Base-by-base conservation (phyloP, 2,797 vertebrate species). In the Peromyscus eremicus region DNA sequence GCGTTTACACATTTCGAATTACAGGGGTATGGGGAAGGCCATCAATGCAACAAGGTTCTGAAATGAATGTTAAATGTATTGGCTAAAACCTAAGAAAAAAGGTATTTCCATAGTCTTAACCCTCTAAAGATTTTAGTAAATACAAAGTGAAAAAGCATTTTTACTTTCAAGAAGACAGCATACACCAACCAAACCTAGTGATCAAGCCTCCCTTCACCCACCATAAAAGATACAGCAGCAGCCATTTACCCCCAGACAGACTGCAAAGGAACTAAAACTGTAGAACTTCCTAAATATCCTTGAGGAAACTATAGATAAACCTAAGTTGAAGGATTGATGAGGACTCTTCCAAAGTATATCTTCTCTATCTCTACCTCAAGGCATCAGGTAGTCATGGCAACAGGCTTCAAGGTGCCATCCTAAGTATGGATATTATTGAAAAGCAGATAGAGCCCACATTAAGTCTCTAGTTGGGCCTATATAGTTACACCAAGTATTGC, bases 1-100 rank as follows among this genome's bases (percentile, higher is more conserved):
- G 40, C 1, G 75, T 75, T 86, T 97, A 90, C 37, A 90, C 17
- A 93, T 92, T 95, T 96, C 76, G 52, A 94, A 92, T 94, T 95
- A 77, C 8, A 57, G 52, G 13, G 29, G 76, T 16, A 21, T 2
- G 55, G 82, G 71, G 75, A 57, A 8, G n/a, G 37, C 17, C 0
- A 0, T 81, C 82, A 93, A 95, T 77, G 34, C 66, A 57, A 62
- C 10, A 87, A 70, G 5, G 94, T 92, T 57, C 55, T 68, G 29
- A 76, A 14, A 55, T 40, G 25, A 17, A 66, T 83, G 40, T 57
- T 96, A 86, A 89, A 96, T 95, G 79, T 77, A 75, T 12, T 90
- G 17, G 14, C 7, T 37, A 87, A 79, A 68, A 1, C 85, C 79
- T 81, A 83, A 89, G 71, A 34, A 83, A 52, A 37, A 16, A 79